These are phyloP conservation scores for Phoxinus phoxinus DNA, from an alignment of 2,113 vertebrate species.

Conservation along the genomic window DNA sequence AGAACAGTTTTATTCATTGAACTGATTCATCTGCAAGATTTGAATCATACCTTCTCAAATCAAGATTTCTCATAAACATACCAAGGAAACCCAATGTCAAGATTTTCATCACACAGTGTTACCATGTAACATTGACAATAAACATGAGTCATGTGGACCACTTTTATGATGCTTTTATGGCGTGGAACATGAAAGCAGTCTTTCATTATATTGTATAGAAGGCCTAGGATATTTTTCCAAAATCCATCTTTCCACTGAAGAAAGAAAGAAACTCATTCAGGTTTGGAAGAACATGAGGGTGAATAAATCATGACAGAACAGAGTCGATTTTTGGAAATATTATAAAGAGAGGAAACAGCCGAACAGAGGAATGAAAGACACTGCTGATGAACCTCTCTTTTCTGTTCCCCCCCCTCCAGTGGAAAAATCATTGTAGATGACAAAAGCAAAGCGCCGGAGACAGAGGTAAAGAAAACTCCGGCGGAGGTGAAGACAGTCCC, in stretches of 20 bases:
- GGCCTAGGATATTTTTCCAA: neutral
- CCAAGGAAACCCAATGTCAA: neutral
- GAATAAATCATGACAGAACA: constrained; percentile 7
- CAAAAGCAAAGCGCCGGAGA: constrained; percentile 78
- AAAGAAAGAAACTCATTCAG: neutral
- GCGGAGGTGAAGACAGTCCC: constrained; percentile 93
- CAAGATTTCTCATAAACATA: neutral
- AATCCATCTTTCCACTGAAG: neutral
- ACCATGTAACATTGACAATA: neutral
- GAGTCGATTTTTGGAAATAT: neutral
- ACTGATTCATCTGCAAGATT: neutral
- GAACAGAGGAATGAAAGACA: neutral
- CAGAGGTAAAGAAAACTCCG: constrained; percentile 79
- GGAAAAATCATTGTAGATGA: constrained; percentile 88
- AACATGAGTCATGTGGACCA: neutral
- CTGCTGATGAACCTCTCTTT: constrained; percentile 41
- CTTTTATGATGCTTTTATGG: neutral
- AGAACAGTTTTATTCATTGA: too few species aligned
- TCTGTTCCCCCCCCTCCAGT: constrained; percentile 49
- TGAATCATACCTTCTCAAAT: neutral
- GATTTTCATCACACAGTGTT: neutral
- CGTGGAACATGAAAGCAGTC: neutral
- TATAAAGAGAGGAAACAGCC: neutral
- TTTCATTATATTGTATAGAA: neutral
- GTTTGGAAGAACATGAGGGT: constrained; percentile 6